These are phyloP conservation scores for Bombus pyrosoma DNA, from an alignment of 1,140 invertebrate species.

Conservation along the genomic window DNA sequence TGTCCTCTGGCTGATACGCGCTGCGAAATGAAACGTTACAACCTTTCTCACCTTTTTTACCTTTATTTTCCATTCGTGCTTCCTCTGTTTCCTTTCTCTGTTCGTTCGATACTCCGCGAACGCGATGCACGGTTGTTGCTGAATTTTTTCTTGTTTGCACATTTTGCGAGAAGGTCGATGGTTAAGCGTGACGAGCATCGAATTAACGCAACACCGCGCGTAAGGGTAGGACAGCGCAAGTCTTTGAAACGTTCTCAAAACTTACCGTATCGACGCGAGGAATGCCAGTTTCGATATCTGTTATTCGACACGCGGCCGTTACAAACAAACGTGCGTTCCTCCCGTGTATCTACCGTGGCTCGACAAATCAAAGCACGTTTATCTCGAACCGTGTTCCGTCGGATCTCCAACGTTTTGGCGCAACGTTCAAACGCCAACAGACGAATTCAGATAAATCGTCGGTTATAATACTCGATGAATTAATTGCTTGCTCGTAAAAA, in stretches of 20 bases:
- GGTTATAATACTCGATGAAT: not conserved
- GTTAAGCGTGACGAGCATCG: not conserved
- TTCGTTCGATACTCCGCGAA: not conserved
- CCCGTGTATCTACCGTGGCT: not conserved
- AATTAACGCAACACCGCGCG: not conserved
- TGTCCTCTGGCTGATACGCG: not conserved
- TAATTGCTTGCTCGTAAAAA: slow-evolving; percentile 25
- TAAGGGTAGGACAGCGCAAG: too few species aligned
- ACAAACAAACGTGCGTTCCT: not conserved
- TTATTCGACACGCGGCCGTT: not conserved
- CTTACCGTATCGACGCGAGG: not conserved
- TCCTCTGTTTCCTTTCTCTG: not conserved
- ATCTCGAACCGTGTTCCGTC: not conserved
- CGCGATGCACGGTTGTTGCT: too few species aligned
- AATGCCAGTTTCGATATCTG: too few species aligned
- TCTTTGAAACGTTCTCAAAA: not conserved
- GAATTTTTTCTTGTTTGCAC: not conserved
- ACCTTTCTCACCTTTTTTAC: not conserved
- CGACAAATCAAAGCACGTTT: not conserved
- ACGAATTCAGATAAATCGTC: not conserved
- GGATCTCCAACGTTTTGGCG: too few species aligned
- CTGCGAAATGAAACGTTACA: slow-evolving; percentile 5
- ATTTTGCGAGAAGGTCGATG: too few species aligned
- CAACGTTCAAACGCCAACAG: not conserved
- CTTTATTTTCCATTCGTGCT: too few species aligned